phyloP scores from a whole-genome alignment of 1,140 invertebrate genomes.

The Plutomurus gul region DNA sequence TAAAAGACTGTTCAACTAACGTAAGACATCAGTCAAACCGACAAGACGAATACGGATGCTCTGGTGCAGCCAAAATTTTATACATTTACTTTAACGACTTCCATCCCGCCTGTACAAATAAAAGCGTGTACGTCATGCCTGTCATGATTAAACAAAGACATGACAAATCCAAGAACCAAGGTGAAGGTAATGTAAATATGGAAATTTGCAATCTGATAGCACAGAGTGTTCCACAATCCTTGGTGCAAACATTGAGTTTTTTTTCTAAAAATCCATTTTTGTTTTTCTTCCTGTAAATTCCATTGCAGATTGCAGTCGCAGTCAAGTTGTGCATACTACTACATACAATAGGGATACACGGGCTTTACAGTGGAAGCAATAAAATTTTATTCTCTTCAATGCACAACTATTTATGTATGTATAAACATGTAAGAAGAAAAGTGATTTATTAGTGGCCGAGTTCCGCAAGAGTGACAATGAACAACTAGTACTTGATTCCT shows the following conservation, averaged over 20 bases:
- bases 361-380: too few relatives aligned
- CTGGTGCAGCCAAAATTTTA: neutral
- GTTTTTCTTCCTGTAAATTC: too few relatives aligned
- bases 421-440: neutral
- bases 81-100: neutral
- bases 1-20: neutral
- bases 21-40: neutral
- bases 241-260: neutral
- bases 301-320: too few relatives aligned
- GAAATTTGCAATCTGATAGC: neutral
- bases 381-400: neutral
- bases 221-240: neutral
- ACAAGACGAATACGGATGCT: neutral
- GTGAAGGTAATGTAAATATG: slow-evolving; percentile 25
- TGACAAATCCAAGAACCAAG: neutral
- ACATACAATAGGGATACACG: too few relatives aligned
- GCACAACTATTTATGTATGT: neutral
- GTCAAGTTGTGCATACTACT: too few relatives aligned
- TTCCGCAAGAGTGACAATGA: neutral
- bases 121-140: neutral
- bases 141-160: neutral
- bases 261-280: neutral
- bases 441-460: slow-evolving; percentile 4
- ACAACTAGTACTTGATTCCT: slow-evolving; percentile 2
- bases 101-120: neutral